Evolutionary conservation across 2,113 vertebrate genomes (phyloP), one percentile per base, ranked within the genome.

Genomic region (Myiozetetes cayanensis): DNA sequence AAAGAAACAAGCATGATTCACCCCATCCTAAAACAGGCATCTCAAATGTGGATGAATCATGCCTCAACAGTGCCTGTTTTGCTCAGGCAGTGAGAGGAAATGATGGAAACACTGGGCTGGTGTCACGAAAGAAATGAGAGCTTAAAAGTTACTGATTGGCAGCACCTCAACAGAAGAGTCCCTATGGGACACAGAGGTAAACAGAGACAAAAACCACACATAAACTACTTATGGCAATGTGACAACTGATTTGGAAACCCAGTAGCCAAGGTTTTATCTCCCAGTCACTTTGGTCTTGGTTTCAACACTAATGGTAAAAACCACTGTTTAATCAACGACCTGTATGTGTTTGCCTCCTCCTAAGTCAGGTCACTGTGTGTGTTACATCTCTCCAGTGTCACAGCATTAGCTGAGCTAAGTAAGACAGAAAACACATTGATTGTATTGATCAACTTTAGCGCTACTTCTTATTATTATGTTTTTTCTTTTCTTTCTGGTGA

Each of bases 1-100:
- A 88, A 85, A 86, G 87, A 88, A 92, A 58, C 49, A 80, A 56
- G 75, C 50, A 76, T 90, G 94, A 96, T 87, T 93, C 94, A 96
- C 72, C 68, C 92, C 43, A 58, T 93, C 53, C 41, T 79, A 90
- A 93, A 96, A 55, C 85, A 92, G 88, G 79, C 43, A 37, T 76
- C 75, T 90, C 46, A 76, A 87, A 90, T 74, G 46, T 47, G 71
- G 75, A 76, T 95, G 94, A 96, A 88, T 95, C 94, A 93, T 85
- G 55, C 47, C 76, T 77, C 70, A 65, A 58, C 16, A 59, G 39
- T 55, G 71, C 73, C 78, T 94, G 49, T 93, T 89, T 96, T 80
- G 22, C 74, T 74, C 55, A 83, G 55, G 33, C 47, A 52, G 27
- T 12, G 65, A 91, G 47, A 79, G 44, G 78, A 87, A 90, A 82